Evolutionary conservation across 2,113 vertebrate species (phyloP).

Genomic region (Sprattus sprattus): DNA sequence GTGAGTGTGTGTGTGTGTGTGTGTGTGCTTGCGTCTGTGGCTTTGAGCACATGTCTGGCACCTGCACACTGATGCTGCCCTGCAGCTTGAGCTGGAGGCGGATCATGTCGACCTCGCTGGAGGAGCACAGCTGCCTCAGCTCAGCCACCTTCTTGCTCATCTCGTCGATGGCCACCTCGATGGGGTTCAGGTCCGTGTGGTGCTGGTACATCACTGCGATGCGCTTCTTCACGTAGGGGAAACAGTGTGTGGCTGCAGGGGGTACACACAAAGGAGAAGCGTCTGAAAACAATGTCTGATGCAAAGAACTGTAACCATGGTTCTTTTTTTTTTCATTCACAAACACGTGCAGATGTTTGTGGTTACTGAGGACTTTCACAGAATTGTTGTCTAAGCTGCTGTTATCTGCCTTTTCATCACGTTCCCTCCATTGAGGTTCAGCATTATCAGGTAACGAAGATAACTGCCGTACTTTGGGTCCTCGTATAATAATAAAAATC

Average conservation of each 20-base stretch:
- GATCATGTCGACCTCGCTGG: slow-evolving; percentile 96
- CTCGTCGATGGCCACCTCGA: slow-evolving; percentile 97
- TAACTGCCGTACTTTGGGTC: slow-evolving; percentile 59
- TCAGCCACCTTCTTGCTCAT: slow-evolving; percentile 97
- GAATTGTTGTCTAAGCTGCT: background rate
- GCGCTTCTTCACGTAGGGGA: slow-evolving; percentile 96
- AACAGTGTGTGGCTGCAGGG: slow-evolving; percentile 87
- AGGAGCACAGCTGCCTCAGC: slow-evolving; percentile 88
- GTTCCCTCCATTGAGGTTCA: background rate
- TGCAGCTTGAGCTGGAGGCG: slow-evolving; percentile 95
- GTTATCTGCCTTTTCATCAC: background rate
- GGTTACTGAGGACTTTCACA: background rate
- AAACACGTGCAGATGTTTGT: background rate
- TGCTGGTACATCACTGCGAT: slow-evolving; percentile 98
- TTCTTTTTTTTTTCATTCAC: background rate
- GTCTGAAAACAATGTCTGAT: too few species aligned
- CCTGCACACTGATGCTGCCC: slow-evolving; percentile 97
- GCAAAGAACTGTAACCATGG: too few species aligned
- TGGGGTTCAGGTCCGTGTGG: slow-evolving; percentile 94
- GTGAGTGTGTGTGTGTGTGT: background rate
- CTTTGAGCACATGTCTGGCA: slow-evolving; percentile 50
- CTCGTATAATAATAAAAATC: slow-evolving; percentile 57
- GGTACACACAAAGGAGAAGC: background rate
- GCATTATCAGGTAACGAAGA: slow-evolving; percentile 44
- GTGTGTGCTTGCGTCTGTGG: slow-evolving; percentile 5